Base-by-base conservation (phyloP, 2,888 invertebrate species). In the Diarsia rubi region DNA sequence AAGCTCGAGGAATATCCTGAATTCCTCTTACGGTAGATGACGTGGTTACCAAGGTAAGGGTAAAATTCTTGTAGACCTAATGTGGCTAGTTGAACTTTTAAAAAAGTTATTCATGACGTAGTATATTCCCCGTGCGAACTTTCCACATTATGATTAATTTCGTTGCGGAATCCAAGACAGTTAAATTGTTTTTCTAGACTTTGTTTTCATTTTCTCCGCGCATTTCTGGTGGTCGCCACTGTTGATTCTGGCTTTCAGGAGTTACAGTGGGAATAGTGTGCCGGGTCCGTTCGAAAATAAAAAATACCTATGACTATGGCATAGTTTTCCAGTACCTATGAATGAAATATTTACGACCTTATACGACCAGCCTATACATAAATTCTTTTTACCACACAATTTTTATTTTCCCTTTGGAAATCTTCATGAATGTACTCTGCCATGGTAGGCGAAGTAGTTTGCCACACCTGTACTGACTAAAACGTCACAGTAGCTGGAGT, bases 11-110 rank as follows among this genome's bases (percentile, higher is more conserved):
- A 3, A 52, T 77, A 60, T 27, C n/a, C 49, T 19, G 2, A 14
- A 52, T 75, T 62, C 45, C 27, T 78, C 16, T 69, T 24, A 52
- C 45, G n/a, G 14, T 27, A 37, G 49, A 37, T 78, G 78, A 77
- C 24, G 24, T 60, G 37, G 37, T 12, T 60, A 21, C 9, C 21
- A n/a, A 42, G 12, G 37, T 0, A 19, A 77, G 19, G 14, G 24
- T 67, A 67, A 67, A 77, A 24, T 24, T 54, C 24, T 54, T 54
- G 24, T 54, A 37, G 54, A 54, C 54, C 24, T 24, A 24, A 24
- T 24, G 24, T 6, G 54, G 14, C 5, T 24, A 24, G 14, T 14
- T 54, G 44, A 24, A 24, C 4, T 73, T 62, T 9, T 19, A 19
- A 8, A 37, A 37, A 8, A 8, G 57, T 47, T 59, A 73, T 71